Evolutionary conservation across 2,113 vertebrate species (phyloP).

Genomic region (Clarias batrachus): DNA sequence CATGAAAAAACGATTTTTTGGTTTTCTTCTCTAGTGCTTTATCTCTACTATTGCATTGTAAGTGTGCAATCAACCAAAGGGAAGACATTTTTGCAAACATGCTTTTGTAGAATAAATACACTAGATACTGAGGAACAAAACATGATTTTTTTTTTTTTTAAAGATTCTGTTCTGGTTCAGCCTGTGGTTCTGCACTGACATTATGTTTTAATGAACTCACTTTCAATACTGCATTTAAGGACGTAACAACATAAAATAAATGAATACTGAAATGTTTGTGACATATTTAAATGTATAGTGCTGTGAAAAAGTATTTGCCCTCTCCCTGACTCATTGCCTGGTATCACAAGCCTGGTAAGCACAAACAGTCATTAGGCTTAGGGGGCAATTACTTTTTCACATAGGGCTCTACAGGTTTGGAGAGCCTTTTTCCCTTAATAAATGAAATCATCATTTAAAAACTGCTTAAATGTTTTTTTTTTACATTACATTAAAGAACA

Average conservation of each 20-base stretch:
- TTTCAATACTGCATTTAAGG: background rate
- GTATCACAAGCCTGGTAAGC: no score
- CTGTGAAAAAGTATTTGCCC: no score
- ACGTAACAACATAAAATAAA: no score
- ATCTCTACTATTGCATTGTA: background rate
- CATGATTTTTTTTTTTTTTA: background rate
- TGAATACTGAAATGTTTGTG: no score
- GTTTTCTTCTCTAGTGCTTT: background rate
- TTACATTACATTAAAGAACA: background rate
- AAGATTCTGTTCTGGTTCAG: background rate
- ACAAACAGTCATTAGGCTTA: no score
- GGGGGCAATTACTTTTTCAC: no score
- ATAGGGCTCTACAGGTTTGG: no score
- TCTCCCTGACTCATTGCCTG: no score
- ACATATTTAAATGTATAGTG: no score
- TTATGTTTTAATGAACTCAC: background rate
- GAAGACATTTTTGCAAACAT: background rate
- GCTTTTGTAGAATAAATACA: background rate
- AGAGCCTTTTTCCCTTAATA: no score
- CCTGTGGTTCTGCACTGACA: background rate
- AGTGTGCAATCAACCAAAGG: background rate
- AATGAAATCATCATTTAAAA: no score
- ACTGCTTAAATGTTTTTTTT: background rate
- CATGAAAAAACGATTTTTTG: background rate
- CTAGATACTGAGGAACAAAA: background rate